These are phyloP conservation scores for Adelges cooleyi DNA, from an alignment of 1,140 invertebrate genomes.

Conservation along the genomic window DNA sequence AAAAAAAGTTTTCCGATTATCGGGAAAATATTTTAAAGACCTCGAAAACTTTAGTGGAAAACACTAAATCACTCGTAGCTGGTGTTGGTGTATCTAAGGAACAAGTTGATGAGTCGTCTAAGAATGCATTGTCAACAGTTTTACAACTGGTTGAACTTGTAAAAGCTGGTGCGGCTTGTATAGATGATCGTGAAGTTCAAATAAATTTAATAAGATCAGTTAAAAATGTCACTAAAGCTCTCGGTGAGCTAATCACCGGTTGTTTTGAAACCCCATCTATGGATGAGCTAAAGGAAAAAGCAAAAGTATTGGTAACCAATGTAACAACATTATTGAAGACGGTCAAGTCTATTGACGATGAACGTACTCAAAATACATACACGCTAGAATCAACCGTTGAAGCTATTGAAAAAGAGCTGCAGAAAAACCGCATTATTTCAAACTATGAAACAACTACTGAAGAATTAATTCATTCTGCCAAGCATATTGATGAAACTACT, in stretches of 20 bases:
- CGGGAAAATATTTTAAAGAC: conserved; percentile 95
- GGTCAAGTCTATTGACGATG: conserved; percentile 98
- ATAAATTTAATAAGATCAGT: conserved; percentile 96
- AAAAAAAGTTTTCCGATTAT: conserved; percentile 81
- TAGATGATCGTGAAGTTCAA: conserved; percentile 92
- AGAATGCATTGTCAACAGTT: conserved; percentile 93
- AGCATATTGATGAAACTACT: conserved; percentile 85
- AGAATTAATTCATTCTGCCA: conserved; percentile 84
- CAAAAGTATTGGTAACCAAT: conserved; percentile 99
- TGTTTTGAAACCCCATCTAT: conserved; percentile 86
- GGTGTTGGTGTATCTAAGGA: conserved; percentile 90
- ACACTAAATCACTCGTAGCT: conserved; percentile 94
- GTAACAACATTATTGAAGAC: conserved; percentile 96
- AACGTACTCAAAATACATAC: conserved; percentile 89
- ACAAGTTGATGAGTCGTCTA: conserved; percentile 87
- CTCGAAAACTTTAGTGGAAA: conserved; percentile 96
- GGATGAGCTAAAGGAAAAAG: conserved; percentile 93
- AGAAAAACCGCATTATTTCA: conserved; percentile 84
- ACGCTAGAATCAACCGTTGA: conserved; percentile 96
- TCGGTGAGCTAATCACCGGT: conserved; percentile 86
- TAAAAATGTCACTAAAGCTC: conserved; percentile 90
- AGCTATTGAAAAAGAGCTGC: conserved; percentile 61
- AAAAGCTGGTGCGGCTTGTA: conserved; percentile 87
- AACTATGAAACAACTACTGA: conserved; percentile 67
- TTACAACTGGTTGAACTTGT: conserved; percentile 93